A percentile compares a stretch with the other conserved stretches of the same genome.
Evolutionary conservation across 2,113 vertebrate genomes (phyloP).

Genomic region (Zosterops borbonicus): DNA sequence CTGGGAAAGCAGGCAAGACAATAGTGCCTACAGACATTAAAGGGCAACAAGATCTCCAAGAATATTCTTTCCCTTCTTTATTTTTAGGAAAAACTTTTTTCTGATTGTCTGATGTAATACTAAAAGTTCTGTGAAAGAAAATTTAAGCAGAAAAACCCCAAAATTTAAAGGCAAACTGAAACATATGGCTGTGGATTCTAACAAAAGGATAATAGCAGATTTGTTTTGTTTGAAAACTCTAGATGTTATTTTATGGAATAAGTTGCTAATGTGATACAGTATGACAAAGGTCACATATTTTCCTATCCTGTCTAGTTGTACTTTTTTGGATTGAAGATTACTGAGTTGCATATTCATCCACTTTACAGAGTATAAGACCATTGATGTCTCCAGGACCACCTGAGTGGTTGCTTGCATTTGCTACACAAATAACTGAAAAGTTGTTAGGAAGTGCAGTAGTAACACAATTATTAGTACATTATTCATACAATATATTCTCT

Average conservation of each 20-base stretch:
- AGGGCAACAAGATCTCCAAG: not conserved
- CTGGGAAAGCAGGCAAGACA: conserved; percentile 5
- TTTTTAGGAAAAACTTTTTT: not conserved
- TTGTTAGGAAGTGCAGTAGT: too few species aligned
- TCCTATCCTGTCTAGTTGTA: not conserved
- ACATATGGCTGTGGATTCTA: not conserved
- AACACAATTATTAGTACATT: too few species aligned
- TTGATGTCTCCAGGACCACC: not conserved
- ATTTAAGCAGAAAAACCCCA: not conserved
- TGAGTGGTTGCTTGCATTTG: not conserved
- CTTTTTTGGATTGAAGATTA: not conserved
- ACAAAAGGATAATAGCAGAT: not conserved
- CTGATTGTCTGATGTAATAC: not conserved
- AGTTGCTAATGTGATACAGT: not conserved
- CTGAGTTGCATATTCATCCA: not conserved
- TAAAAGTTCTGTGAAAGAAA: not conserved
- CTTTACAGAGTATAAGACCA: not conserved
- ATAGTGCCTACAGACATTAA: not conserved
- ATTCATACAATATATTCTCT: too few species aligned
- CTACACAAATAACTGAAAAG: too few species aligned
- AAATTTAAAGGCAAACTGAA: not conserved
- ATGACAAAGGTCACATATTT: not conserved
- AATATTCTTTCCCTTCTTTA: not conserved
- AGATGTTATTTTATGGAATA: not conserved
- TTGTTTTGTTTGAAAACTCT: not conserved